Percentiles rank a stretch among this genome's conserved stretches.
phyloP scores from a whole-genome alignment of 2,888 invertebrate genomes.

The Volucella inanis region DNA sequence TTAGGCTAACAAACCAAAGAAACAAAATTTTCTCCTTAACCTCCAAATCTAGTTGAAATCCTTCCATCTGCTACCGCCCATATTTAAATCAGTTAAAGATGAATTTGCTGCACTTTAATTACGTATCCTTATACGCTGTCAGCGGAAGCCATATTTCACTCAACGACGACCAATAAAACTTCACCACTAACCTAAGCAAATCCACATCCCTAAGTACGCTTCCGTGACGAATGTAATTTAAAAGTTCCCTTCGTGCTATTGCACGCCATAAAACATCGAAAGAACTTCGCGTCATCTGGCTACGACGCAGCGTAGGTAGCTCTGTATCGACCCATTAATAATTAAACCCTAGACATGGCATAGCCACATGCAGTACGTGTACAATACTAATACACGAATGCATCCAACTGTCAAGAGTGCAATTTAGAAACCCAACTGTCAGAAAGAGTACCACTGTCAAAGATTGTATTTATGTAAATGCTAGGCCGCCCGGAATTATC shows the following conservation, averaged over 20 bases:
- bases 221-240: conserved; percentile 64
- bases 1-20: neutral
- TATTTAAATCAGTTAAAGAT: conserved; percentile 31
- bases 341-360: conserved; percentile 54
- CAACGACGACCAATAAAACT: conserved; percentile 18
- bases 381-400: conserved; percentile 47
- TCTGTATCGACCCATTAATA: conserved; percentile 64
- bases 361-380: neutral
- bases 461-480: conserved; percentile 52
- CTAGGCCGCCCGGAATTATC: conserved; percentile 46
- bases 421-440: conserved; percentile 62
- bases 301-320: conserved; percentile 52
- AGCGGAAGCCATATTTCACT: conserved; percentile 58
- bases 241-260: conserved; percentile 13
- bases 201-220: conserved; percentile 34
- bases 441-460: conserved; percentile 8
- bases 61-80: conserved; percentile 9
- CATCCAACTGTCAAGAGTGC: conserved; percentile 60
- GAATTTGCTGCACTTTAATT: neutral
- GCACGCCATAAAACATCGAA: conserved; percentile 5
- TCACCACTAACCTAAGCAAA: conserved; percentile 40
- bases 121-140: conserved; percentile 30
- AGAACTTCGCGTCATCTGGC: conserved; percentile 40
- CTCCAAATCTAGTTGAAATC: conserved; percentile 15
- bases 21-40: neutral